These are phyloP conservation scores for Apotomis turbidana DNA, from an alignment of 2,888 invertebrate species.

Conservation along the genomic window DNA sequence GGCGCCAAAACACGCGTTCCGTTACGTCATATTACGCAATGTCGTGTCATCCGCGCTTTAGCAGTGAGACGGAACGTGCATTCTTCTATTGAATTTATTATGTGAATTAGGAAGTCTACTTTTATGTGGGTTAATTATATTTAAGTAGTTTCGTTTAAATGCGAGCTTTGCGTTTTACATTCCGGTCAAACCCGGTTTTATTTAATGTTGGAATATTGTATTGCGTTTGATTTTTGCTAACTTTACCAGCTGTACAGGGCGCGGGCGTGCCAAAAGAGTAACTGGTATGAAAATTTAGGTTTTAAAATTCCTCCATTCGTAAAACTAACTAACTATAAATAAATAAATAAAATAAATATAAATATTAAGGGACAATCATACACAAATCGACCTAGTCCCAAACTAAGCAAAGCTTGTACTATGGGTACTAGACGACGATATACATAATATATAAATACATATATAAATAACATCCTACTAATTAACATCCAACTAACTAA, in stretches of 20 bases:
- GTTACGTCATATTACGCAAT: slow-evolving; percentile 51
- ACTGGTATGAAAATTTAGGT: not conserved
- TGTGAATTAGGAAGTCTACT: slow-evolving; percentile 31
- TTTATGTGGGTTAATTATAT: slow-evolving; percentile 34
- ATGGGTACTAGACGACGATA: no score
- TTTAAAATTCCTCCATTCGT: not conserved
- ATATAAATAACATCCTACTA: no score
- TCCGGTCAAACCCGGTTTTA: not conserved
- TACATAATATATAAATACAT: no score
- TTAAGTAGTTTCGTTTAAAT: slow-evolving; percentile 16
- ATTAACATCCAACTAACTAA: no score
- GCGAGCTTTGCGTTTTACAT: slow-evolving; percentile 4
- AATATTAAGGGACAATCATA: no score
- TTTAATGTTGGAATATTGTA: slow-evolving; percentile 1
- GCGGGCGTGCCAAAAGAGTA: no score
- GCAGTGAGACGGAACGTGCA: slow-evolving; percentile 26
- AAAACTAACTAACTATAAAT: no score
- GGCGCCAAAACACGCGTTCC: slow-evolving; percentile 46
- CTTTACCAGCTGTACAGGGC: not conserved
- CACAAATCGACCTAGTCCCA: no score
- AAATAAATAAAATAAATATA: no score
- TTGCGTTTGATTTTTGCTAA: not conserved
- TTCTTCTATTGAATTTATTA: slow-evolving; percentile 37
- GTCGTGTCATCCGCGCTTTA: slow-evolving; percentile 44
- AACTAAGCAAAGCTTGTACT: no score